phyloP scores from a whole-genome alignment of 2,797 vertebrate genomes.

The Coilia nasus region DNA sequence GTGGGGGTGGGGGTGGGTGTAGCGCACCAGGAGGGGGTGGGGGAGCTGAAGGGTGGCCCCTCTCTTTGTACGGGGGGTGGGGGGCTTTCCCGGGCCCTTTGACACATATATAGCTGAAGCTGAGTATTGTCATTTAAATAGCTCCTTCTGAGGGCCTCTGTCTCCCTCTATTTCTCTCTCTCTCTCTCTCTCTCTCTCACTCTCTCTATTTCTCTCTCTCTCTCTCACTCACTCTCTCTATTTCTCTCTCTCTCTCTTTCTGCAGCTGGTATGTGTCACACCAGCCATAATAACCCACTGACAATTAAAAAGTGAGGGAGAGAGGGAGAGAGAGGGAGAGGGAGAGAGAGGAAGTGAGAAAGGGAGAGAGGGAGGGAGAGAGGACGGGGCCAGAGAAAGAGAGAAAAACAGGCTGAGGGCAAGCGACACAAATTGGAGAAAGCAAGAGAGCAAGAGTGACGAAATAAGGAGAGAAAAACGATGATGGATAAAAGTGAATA shows the following conservation, averaged over 20 bases:
- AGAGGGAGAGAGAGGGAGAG: no score
- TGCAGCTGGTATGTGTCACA: conserved; percentile 20
- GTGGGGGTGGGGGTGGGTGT: no score
- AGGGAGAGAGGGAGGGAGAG: not conserved
- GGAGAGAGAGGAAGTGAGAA: no score
- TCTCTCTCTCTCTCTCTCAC: not conserved
- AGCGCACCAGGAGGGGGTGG: not conserved
- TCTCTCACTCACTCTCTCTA: no score
- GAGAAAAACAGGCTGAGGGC: conserved; percentile 15
- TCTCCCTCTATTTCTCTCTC: not conserved
- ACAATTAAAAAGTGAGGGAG: conserved; percentile 29
- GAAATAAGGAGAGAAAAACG: not conserved
- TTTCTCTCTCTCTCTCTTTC: not conserved
- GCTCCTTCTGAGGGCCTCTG: conserved; percentile 14
- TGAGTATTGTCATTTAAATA: conserved; percentile 21
- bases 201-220: not conserved
- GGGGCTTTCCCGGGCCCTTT: not conserved
- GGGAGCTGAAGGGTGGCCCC: not conserved
- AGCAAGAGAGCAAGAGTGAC: not conserved
- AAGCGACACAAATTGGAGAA: not conserved
- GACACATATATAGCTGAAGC: conserved; percentile 14
- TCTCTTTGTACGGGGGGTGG: not conserved
- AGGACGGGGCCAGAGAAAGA: not conserved
- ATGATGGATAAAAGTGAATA: not conserved
- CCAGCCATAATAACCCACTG: conserved; percentile 19